A percentile compares a stretch with the other conserved stretches of the same genome.
Conservation (phyloP, 2,888 invertebrate species). For the Pollenia angustigena region DNA sequence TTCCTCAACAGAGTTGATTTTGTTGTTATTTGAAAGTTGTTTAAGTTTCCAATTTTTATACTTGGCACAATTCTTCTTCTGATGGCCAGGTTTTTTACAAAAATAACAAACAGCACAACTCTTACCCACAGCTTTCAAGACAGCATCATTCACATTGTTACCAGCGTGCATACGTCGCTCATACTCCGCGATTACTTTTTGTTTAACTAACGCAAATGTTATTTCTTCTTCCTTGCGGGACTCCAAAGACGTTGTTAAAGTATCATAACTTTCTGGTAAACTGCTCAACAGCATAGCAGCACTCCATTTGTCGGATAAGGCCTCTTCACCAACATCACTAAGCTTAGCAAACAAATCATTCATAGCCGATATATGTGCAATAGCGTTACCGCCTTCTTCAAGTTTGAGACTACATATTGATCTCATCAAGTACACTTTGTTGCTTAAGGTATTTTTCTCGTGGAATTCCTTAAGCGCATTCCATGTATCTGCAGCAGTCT, state of each 20-base stretch:
- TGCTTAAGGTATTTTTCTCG: slow-evolving; percentile 27
- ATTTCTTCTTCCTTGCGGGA: slow-evolving; percentile 25
- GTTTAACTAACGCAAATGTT: neutral
- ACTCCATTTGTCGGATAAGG: slow-evolving; percentile 20
- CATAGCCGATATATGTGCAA: slow-evolving; percentile 5
- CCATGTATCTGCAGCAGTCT: too few relatives aligned
- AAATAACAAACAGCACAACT: too few relatives aligned
- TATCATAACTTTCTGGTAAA: slow-evolving; percentile 27
- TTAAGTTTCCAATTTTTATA: too few relatives aligned
- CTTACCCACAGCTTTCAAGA: too few relatives aligned
- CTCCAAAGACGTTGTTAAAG: slow-evolving; percentile 21
- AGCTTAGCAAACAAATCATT: slow-evolving; percentile 17
- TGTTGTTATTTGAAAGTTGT: too few relatives aligned
- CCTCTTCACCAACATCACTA: slow-evolving; percentile 17
- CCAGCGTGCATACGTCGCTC: too few relatives aligned
- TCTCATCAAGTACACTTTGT: slow-evolving; percentile 40
- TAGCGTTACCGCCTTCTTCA: too few relatives aligned
- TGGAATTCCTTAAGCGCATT: slow-evolving; percentile 23
- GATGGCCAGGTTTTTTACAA: too few relatives aligned
- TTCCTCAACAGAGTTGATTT: too few relatives aligned
- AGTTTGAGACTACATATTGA: slow-evolving; percentile 23
- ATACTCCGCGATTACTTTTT: too few relatives aligned
- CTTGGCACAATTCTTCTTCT: too few relatives aligned
- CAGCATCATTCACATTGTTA: too few relatives aligned
- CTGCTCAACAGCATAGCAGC: slow-evolving; percentile 23